phyloP scores from a whole-genome alignment of 2,797 vertebrate genomes.

The Malurus splendens region DNA sequence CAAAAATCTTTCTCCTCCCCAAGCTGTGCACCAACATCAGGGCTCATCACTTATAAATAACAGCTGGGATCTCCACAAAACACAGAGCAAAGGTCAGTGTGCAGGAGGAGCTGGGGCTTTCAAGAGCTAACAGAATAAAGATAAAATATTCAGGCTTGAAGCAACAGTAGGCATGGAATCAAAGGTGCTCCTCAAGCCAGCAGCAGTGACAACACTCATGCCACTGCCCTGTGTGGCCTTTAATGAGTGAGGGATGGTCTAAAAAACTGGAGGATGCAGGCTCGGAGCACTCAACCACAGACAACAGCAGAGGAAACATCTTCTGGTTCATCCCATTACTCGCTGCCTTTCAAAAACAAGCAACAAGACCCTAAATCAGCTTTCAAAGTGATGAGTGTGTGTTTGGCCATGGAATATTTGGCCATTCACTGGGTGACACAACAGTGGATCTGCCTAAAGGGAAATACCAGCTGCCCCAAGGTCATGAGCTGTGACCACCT shows the following conservation, averaged over 20 bases:
- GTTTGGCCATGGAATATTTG: neutral
- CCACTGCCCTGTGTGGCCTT: neutral
- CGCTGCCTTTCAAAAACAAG: neutral
- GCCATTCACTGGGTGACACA: neutral
- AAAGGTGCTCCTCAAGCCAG: neutral
- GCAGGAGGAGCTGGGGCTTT: neutral
- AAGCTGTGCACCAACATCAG: neutral
- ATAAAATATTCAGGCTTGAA: neutral
- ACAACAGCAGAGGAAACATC: neutral
- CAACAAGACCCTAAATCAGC: neutral
- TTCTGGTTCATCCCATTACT: neutral
- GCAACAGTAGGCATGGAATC: neutral
- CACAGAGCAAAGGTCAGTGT: neutral
- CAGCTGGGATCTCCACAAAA: neutral
- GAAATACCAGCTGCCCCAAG: neutral
- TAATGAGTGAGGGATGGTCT: neutral
- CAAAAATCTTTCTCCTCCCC: neutral
- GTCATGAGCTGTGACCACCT: neutral
- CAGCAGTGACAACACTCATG: neutral
- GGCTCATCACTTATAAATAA: neutral
- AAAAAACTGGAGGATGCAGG: neutral
- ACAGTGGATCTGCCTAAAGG: neutral
- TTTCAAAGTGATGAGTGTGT: neutral
- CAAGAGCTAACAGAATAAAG: neutral
- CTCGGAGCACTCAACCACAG: neutral